A percentile compares a stretch with the other conserved stretches of the same genome.
phyloP scores from a whole-genome alignment of 2,113 vertebrate genomes.

The Thunnus thynnus region DNA sequence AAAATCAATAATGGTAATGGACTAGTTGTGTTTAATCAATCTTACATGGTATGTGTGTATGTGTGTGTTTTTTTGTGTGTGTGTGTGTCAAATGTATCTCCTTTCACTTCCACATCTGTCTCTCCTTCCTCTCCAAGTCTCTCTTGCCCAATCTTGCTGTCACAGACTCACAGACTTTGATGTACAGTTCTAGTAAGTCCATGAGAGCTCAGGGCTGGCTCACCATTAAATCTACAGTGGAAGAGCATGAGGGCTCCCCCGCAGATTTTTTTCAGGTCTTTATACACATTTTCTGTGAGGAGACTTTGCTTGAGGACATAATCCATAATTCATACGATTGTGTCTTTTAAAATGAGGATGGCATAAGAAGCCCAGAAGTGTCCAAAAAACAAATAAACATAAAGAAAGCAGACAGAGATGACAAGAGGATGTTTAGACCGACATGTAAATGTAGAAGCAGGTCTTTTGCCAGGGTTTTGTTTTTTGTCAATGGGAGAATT shows the following conservation, averaged over 20 bases:
- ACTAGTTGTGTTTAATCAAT: slow-evolving; percentile 40
- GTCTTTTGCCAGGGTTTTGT: neutral
- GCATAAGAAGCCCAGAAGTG: slow-evolving; percentile 25
- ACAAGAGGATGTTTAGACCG: neutral
- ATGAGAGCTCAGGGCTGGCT: slow-evolving; percentile 26
- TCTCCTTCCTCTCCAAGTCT: slow-evolving; percentile 25
- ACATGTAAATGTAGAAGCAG: neutral
- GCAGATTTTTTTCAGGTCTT: slow-evolving; percentile 33
- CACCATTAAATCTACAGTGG: slow-evolving; percentile 35
- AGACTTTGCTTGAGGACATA: slow-evolving; percentile 35
- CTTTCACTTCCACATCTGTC: neutral
- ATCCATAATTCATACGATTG: slow-evolving; percentile 60
- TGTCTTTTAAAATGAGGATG: slow-evolving; percentile 43
- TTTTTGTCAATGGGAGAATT: neutral
- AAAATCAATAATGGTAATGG: slow-evolving; percentile 37
- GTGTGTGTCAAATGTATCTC: neutral
- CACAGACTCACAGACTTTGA: slow-evolving; percentile 52
- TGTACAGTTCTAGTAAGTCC: slow-evolving; percentile 45
- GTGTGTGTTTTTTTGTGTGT: too few relatives aligned
- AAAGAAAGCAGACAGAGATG: slow-evolving; percentile 17
- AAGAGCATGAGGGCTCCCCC: slow-evolving; percentile 19
- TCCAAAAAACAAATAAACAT: slow-evolving; percentile 35
- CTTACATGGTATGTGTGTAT: slow-evolving; percentile 10
- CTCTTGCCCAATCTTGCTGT: slow-evolving; percentile 20
- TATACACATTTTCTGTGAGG: slow-evolving; percentile 29